phyloP scores from a whole-genome alignment of 2,888 invertebrate genomes.

The Prosapia bicincta region DNA sequence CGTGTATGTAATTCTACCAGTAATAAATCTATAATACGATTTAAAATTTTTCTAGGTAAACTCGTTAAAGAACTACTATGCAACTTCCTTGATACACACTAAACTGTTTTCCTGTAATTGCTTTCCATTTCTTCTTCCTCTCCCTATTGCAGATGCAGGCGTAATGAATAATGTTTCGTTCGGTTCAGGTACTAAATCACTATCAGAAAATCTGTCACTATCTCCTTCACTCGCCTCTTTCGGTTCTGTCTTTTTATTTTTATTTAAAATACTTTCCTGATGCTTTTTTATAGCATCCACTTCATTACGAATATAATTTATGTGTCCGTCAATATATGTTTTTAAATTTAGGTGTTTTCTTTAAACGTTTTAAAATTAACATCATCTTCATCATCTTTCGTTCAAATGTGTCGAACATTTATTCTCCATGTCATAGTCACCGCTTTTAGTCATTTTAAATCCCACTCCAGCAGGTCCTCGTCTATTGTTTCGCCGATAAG shows the following conservation, averaged over 20 bases:
- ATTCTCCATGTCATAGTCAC: too few relatives aligned
- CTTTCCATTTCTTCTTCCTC: too few relatives aligned
- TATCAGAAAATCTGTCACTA: too few relatives aligned
- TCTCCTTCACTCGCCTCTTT: not conserved
- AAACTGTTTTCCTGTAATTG: too few relatives aligned
- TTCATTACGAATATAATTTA: too few relatives aligned
- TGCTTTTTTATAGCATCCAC: not conserved
- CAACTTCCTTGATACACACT: not conserved
- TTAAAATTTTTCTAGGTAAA: not conserved
- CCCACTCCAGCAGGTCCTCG: not conserved
- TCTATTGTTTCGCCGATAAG: not conserved
- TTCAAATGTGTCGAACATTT: not conserved
- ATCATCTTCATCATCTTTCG: not conserved
- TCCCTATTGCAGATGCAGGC: too few relatives aligned
- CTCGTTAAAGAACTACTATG: not conserved
- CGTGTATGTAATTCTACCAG: conserved; percentile 31
- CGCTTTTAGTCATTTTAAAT: too few relatives aligned
- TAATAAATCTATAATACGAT: conserved; percentile 12
- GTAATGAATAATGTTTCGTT: too few relatives aligned
- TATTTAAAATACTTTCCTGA: not conserved
- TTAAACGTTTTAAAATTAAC: too few relatives aligned
- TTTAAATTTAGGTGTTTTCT: not conserved
- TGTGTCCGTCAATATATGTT: not conserved
- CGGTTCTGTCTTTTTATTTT: not conserved
- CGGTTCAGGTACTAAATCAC: too few relatives aligned